phyloP scores from a whole-genome alignment of 2,797 vertebrate genomes.

The Euthynnus affinis region DNA sequence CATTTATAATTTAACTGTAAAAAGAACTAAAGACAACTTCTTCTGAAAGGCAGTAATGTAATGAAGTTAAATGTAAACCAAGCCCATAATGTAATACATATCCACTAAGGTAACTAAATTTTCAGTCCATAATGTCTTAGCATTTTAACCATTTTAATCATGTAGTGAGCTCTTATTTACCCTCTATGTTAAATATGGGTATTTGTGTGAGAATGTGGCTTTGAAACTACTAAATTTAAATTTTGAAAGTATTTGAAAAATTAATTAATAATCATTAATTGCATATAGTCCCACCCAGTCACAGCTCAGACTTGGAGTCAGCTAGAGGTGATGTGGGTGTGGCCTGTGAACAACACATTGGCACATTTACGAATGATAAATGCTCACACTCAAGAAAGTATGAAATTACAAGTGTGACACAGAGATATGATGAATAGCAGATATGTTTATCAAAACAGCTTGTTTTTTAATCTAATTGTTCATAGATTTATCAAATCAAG shows the following conservation, averaged over 20 bases:
- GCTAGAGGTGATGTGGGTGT: neutral
- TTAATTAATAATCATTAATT: neutral
- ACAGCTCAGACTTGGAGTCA: neutral
- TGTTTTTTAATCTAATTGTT: neutral
- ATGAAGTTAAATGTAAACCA: neutral
- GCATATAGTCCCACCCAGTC: neutral
- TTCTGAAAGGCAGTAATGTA: neutral
- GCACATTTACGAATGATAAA: conserved; percentile 1
- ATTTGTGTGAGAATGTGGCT: neutral
- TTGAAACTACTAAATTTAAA: neutral
- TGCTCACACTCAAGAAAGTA: neutral
- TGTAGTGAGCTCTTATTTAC: neutral
- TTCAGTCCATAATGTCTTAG: neutral
- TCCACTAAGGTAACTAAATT: neutral
- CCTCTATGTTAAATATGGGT: neutral
- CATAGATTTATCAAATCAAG: neutral
- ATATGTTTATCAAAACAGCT: neutral
- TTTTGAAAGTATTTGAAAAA: neutral
- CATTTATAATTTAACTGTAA: too few species aligned
- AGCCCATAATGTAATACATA: neutral
- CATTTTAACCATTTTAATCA: neutral
- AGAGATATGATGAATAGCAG: neutral
- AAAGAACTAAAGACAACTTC: too few species aligned
- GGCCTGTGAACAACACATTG: neutral
- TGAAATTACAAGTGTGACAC: neutral